Evolutionary conservation across 2,888 invertebrate species (phyloP).

Genomic region (Podotricha telesiphe): DNA sequence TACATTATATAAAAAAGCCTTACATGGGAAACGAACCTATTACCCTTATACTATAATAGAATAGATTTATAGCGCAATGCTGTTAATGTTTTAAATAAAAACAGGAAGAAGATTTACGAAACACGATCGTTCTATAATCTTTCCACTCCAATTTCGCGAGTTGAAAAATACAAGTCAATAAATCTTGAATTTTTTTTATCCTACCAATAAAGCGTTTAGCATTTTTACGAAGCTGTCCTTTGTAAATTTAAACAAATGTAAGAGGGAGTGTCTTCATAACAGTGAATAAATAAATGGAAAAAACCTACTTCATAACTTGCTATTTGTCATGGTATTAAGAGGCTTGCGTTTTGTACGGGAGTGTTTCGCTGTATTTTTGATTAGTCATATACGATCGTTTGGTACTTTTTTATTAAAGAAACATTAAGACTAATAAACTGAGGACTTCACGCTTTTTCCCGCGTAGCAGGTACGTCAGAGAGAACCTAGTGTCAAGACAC

Average conservation of each 20-base stretch:
- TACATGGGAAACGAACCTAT: not conserved
- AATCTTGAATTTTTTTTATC: constrained; percentile 31
- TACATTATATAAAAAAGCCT: not conserved
- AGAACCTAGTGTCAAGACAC: too few relatives aligned
- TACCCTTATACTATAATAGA: not conserved
- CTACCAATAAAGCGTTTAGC: constrained; percentile 40
- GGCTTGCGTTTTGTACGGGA: constrained; percentile 15
- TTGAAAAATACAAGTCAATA: constrained; percentile 24
- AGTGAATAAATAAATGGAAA: constrained; percentile 46
- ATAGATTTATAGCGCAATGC: not conserved
- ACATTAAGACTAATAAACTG: too few relatives aligned
- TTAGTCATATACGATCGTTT: too few relatives aligned
- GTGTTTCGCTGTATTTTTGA: not conserved
- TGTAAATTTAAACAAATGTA: constrained; percentile 35
- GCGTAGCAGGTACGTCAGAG: too few relatives aligned
- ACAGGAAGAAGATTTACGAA: not conserved
- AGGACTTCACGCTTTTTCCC: too few relatives aligned
- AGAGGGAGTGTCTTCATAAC: constrained; percentile 21
- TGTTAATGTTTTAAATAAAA: not conserved
- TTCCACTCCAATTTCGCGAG: constrained; percentile 16
- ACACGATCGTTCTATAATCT: not conserved
- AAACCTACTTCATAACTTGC: constrained; percentile 57
- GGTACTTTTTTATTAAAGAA: too few relatives aligned
- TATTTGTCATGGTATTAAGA: constrained; percentile 51
- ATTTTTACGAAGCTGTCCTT: constrained; percentile 42